Percentiles rank a stretch among this genome's conserved stretches.
These are phyloP conservation scores for Spondyliosoma cantharus DNA, from an alignment of 2,797 vertebrate genomes.

Conservation along the genomic window DNA sequence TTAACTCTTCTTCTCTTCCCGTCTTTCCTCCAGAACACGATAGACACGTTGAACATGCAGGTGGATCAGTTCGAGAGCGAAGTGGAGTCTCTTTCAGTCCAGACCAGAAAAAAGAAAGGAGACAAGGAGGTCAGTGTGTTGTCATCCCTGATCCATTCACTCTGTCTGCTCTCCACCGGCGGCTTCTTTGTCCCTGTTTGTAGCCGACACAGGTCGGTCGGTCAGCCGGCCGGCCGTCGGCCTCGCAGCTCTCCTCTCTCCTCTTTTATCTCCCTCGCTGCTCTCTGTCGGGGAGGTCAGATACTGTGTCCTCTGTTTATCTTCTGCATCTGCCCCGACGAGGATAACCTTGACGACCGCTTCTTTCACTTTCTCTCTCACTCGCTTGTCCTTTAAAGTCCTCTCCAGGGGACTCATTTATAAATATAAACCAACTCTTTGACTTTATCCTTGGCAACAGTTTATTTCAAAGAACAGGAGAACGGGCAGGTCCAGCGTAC, in stretches of 20 bases:
- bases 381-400: not conserved
- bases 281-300: slow-evolving; percentile 33
- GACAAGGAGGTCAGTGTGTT: slow-evolving; percentile 90
- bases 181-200: slow-evolving; percentile 5
- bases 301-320: slow-evolving; percentile 31
- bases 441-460: not conserved
- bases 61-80: slow-evolving; percentile 97
- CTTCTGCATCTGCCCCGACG: not conserved
- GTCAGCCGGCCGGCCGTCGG: not conserved
- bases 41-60: slow-evolving; percentile 94
- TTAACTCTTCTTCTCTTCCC: not conserved
- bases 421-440: not conserved
- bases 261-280: slow-evolving; percentile 16
- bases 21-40: slow-evolving; percentile 84
- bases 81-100: slow-evolving; percentile 92
- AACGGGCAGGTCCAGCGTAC: not conserved
- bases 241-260: slow-evolving; percentile 5
- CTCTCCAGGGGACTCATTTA: slow-evolving; percentile 23
- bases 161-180: not conserved
- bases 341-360: slow-evolving; percentile 31
- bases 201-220: slow-evolving; percentile 14
- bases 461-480: not conserved
- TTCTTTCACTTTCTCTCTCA: slow-evolving; percentile 10
- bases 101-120: slow-evolving; percentile 93
- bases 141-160: not conserved